Evolutionary conservation across 2,888 invertebrate genomes (phyloP).

Genomic region (Cheilosia variabilis): DNA sequence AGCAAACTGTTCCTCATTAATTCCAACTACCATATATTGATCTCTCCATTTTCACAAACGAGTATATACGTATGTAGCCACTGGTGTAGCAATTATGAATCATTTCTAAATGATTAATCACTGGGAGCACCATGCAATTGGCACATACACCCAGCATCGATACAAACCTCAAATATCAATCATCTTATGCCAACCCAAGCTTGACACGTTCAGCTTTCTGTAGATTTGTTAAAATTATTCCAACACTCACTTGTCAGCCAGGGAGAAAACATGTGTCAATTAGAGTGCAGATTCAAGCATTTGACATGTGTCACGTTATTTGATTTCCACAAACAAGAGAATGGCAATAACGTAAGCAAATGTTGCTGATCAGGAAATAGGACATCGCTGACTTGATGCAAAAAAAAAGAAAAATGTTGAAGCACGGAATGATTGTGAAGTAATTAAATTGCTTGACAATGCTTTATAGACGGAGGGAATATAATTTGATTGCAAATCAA

Average conservation of each 20-base stretch:
- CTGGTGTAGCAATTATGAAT: constrained; percentile 9
- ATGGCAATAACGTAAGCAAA: not conserved
- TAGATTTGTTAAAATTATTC: constrained; percentile 6
- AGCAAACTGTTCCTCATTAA: too few relatives aligned
- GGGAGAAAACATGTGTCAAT: constrained; percentile 27
- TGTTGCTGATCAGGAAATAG: not conserved
- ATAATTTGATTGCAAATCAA: too few relatives aligned
- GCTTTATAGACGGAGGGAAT: too few relatives aligned
- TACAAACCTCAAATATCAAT: not conserved
- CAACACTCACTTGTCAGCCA: not conserved
- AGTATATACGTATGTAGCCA: not conserved
- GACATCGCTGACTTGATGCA: not conserved
- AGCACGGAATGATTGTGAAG: too few relatives aligned
- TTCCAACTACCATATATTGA: too few relatives aligned
- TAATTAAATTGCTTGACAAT: too few relatives aligned
- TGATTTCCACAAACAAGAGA: constrained; percentile 4
- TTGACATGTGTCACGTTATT: constrained; percentile 17
- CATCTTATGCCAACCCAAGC: not conserved
- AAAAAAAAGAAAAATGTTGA: too few relatives aligned
- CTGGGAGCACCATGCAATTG: constrained; percentile 3
- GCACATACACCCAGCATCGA: not conserved
- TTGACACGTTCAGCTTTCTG: constrained; percentile 7
- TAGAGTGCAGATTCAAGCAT: constrained; percentile 13
- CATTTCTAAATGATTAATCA: constrained; percentile 30
- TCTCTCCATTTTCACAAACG: too few relatives aligned